Percentiles rank a stretch among this genome's conserved stretches.
These are phyloP conservation scores for Gibbula magus DNA, from an alignment of 2,888 invertebrate genomes.

Conservation along the genomic window DNA sequence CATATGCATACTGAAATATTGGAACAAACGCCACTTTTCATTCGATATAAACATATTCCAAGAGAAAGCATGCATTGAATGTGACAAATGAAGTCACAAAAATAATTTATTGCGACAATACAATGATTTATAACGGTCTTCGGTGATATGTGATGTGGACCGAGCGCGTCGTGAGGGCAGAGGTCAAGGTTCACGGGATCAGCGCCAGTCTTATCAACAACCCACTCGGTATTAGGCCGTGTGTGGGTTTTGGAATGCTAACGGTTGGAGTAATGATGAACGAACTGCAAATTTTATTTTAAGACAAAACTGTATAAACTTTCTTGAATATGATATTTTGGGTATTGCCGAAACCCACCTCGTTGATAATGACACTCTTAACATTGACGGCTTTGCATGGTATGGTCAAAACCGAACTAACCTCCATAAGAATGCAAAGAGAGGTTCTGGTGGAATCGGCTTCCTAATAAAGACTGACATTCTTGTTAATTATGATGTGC, in stretches of 20 bases:
- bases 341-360: conserved; percentile 36
- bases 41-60: too few species aligned
- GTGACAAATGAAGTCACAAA: too few species aligned
- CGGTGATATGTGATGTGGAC: too few species aligned
- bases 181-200: neutral
- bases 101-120: too few species aligned
- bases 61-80: too few species aligned
- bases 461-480: neutral
- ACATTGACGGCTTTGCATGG: conserved; percentile 23
- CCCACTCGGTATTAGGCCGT: neutral
- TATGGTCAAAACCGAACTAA: conserved; percentile 28
- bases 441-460: conserved; percentile 31
- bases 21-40: too few species aligned
- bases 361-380: neutral
- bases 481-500: neutral
- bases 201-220: neutral
- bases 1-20: too few species aligned
- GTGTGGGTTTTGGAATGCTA: conserved; percentile 33
- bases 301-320: neutral
- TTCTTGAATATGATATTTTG: conserved; percentile 27
- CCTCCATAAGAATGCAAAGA: conserved; percentile 26
- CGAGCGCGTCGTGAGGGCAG: neutral
- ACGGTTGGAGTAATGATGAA: conserved; percentile 14
- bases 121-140: too few species aligned
- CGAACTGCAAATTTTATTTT: conserved; percentile 18